These are phyloP conservation scores for Lycia hirtaria DNA, from an alignment of 2,888 invertebrate genomes.

Conservation along the genomic window DNA sequence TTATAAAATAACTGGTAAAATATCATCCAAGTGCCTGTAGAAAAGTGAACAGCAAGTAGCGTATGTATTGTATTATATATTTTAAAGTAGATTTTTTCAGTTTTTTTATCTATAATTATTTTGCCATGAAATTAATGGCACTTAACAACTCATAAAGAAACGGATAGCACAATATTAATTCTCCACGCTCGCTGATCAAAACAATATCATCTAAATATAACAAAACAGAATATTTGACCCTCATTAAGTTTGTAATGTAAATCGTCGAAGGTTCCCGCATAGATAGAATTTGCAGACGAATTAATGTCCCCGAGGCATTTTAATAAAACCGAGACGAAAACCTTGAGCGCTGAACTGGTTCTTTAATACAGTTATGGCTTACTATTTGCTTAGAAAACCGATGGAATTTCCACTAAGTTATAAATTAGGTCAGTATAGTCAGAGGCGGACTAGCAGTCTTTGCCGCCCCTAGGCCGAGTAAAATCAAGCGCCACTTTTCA, in stretches of 20 bases:
- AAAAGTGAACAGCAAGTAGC: too few species aligned
- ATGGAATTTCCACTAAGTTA: background rate
- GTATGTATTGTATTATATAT: too few species aligned
- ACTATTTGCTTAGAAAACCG: constrained; percentile 19
- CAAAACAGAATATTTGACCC: constrained; percentile 23
- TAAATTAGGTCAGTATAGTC: constrained; percentile 2
- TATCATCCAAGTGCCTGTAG: too few species aligned
- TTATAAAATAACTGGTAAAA: too few species aligned
- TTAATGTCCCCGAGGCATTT: constrained; percentile 50
- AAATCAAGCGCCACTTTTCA: too few species aligned
- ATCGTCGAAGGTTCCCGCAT: constrained; percentile 52
- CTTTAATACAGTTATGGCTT: constrained; percentile 31
- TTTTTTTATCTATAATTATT: too few species aligned
- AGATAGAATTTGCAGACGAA: constrained; percentile 68
- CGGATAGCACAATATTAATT: background rate
- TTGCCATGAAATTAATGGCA: too few species aligned
- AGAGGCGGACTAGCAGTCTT: background rate
- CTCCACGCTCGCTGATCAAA: too few species aligned
- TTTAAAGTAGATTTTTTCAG: too few species aligned
- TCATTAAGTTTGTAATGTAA: constrained; percentile 39
- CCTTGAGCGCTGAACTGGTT: constrained; percentile 43
- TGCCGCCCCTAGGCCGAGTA: too few species aligned
- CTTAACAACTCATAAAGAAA: too few species aligned
- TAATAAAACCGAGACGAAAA: constrained; percentile 54
- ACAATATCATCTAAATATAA: background rate